Evolutionary conservation across 1,140 invertebrate species (phyloP), one percentile per base, ranked within the genome.

Genomic region (Hirudo medicinalis): DNA sequence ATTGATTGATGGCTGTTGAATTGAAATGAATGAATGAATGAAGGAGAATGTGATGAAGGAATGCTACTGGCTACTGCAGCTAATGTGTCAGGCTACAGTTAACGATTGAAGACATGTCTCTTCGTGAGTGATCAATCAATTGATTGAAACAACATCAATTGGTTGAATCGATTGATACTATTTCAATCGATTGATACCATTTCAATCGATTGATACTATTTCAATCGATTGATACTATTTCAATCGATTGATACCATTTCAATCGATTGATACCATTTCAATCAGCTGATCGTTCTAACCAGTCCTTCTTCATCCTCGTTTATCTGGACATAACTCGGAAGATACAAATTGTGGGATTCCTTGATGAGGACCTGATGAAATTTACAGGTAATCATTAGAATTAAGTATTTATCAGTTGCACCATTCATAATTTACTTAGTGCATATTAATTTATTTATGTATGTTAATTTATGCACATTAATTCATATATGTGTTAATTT

Each of bases 271-370:
- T 17, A 49, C 11, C 11, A 9, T 49, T 49, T 49, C 43, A 49
- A 49, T 60, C n/a, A 29, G 27, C 8, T 13, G 71, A 55, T 32
- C 54, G 53, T 15, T 25, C 66, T 63, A 67, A 77, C 76, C 73
- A 75, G 75, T 49, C 76, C 78, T 71, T 76, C 75, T 11, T 90
- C 92, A 54, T 90, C 92, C 76, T 92, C 86, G 83, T 97, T 95
- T 0, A 97, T 88, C 76, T 91, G 95, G 0, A 97, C 90, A 80
- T 95, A 93, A 79, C 91, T 94, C 3, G 94, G 93, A 88, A 96
- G 91, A 75, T 88, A 90, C 40, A 91, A 88, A 83, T 94, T 94
- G 63, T 88, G 91, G 29, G 92, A 91, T 83, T 99, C 96, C 71
- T 95, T 83, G 76, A 99, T 88, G 27, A 97, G 82, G n/a, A 84